Conservation (phyloP, 1,140 invertebrate genomes). For the Brachionus sp. region DNA sequence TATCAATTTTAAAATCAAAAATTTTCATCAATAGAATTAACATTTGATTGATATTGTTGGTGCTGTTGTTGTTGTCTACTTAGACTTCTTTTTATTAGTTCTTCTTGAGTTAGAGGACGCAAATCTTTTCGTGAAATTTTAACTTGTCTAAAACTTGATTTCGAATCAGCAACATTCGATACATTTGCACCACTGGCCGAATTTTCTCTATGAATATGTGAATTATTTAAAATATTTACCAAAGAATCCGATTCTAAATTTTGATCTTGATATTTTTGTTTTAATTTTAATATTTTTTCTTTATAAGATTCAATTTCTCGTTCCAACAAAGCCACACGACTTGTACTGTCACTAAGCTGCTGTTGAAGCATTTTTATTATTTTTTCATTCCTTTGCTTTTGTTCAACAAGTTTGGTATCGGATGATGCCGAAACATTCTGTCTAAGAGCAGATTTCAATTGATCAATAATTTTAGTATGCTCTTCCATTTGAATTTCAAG, state of each 20-base stretch:
- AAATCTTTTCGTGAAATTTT: conserved; percentile 57
- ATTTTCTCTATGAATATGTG: neutral
- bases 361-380: conserved; percentile 59
- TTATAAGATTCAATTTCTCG: conserved; percentile 27
- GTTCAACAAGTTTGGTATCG: conserved; percentile 56
- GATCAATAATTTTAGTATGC: conserved; percentile 56
- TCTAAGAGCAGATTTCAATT: conserved; percentile 56
- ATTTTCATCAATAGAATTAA: neutral
- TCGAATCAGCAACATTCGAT: neutral
- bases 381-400: conserved; percentile 60
- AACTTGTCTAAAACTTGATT: conserved; percentile 50
- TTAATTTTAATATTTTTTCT: conserved; percentile 37
- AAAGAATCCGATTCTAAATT: neutral
- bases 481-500: conserved; percentile 64
- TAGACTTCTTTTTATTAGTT: conserved; percentile 54
- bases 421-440: conserved; percentile 52
- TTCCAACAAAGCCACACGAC: conserved; percentile 46
- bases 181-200: neutral
- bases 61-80: neutral
- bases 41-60: neutral
- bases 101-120: conserved; percentile 54
- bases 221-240: neutral
- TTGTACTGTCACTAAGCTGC: conserved; percentile 53
- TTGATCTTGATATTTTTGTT: conserved; percentile 17
- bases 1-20: neutral